A percentile compares a stretch with the other conserved stretches of the same genome.
These are phyloP conservation scores for Amphibalanus amphitrite DNA, from an alignment of 1,140 invertebrate species.

Conservation along the genomic window DNA sequence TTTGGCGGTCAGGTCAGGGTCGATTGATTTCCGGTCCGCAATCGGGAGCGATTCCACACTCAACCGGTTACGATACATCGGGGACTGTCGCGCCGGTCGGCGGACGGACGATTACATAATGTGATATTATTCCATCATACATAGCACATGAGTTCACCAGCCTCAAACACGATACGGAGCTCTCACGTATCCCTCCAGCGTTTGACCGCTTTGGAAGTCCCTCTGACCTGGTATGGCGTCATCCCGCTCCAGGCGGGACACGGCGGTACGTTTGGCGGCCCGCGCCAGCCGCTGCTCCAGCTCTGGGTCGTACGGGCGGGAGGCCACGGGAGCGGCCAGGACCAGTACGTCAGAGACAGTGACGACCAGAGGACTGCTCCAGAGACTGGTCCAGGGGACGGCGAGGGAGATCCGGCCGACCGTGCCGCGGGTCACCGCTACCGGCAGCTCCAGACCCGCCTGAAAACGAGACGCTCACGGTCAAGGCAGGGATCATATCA, in stretches of 20 bases:
- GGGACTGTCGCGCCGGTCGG: too few relatives aligned
- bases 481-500: too few relatives aligned
- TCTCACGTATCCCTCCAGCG: too few relatives aligned
- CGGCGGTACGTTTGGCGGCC: constrained; percentile 21
- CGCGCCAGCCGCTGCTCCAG: constrained; percentile 24
- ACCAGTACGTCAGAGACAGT: constrained; percentile 27
- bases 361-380: constrained; percentile 22
- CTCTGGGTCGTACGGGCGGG: constrained; percentile 25
- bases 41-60: too few relatives aligned
- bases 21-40: too few relatives aligned
- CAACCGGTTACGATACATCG: too few relatives aligned
- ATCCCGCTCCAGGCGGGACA: constrained; percentile 6
- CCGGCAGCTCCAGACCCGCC: constrained; percentile 8
- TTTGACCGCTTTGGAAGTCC: too few relatives aligned
- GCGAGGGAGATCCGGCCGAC: constrained; percentile 25
- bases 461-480: neutral
- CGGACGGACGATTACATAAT: too few relatives aligned
- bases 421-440: constrained; percentile 13
- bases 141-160: too few relatives aligned
- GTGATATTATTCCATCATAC: too few relatives aligned
- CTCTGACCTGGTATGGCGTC: constrained; percentile 6
- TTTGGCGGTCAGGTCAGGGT: too few relatives aligned
- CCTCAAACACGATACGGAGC: too few relatives aligned
- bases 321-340: constrained; percentile 25
- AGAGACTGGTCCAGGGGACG: constrained; percentile 29